These are phyloP conservation scores for Tetragonula clypearis DNA, from an alignment of 1,140 invertebrate genomes.

Conservation along the genomic window DNA sequence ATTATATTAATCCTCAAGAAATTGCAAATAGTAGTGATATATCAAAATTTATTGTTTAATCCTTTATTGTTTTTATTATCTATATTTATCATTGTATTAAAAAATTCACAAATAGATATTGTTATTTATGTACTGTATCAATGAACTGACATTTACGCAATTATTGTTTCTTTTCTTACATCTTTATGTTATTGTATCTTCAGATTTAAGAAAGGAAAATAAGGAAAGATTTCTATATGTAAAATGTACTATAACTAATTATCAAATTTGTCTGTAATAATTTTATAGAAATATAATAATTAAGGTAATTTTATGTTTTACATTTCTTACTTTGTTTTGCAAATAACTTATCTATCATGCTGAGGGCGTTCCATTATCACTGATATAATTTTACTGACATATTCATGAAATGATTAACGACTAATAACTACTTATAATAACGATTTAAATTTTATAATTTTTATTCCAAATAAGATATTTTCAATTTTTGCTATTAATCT, in stretches of 20 bases:
- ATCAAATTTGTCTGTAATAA: not conserved
- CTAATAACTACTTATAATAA: not conserved
- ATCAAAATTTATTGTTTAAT: not conserved
- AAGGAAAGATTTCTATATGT: too few species aligned
- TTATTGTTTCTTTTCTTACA: not conserved
- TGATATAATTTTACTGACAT: not conserved
- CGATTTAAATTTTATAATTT: not conserved
- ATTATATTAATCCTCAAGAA: not conserved
- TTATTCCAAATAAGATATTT: not conserved
- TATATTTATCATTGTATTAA: not conserved
- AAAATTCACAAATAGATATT: not conserved
- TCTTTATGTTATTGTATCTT: too few species aligned
- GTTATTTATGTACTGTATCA: not conserved
- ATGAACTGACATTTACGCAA: not conserved
- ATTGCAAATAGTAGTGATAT: not conserved
- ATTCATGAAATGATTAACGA: not conserved
- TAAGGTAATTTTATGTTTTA: not conserved
- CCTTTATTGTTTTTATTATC: not conserved
- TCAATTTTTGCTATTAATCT: not conserved
- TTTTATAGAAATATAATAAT: not conserved
- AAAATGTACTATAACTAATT: not conserved
- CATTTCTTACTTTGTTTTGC: too few species aligned
- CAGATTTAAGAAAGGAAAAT: too few species aligned
- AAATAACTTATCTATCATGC: not conserved
- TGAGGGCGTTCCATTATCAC: conserved; percentile 12